phyloP scores from a whole-genome alignment of 1,140 invertebrate genomes.

The Odontomachus brunneus region DNA sequence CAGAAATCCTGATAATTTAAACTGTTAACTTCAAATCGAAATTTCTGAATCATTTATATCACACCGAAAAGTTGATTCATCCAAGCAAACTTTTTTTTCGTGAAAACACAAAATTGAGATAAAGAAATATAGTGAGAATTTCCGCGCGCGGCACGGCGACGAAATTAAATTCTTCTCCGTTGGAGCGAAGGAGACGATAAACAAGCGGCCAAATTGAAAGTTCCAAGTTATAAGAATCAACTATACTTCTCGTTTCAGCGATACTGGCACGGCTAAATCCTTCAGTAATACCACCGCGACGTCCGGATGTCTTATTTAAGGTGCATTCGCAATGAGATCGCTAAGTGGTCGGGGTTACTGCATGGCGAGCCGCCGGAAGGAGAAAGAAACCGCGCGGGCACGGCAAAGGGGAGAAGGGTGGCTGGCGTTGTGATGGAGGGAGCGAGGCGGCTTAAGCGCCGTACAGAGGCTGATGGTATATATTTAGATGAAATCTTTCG shows the following conservation, averaged over 20 bases:
- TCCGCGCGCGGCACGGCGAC: background rate
- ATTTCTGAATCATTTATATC: too few relatives aligned
- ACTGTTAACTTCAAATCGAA: too few relatives aligned
- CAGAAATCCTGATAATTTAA: too few relatives aligned
- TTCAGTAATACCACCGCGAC: constrained; percentile 15
- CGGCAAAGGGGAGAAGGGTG: background rate
- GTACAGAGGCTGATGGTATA: constrained; percentile 25
- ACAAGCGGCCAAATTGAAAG: background rate
- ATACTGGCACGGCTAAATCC: constrained; percentile 13
- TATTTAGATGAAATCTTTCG: constrained; percentile 70
- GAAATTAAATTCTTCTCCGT: background rate
- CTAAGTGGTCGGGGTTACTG: constrained; percentile 54
- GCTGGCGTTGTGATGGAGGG: background rate
- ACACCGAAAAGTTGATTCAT: too few relatives aligned
- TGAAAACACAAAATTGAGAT: too few relatives aligned
- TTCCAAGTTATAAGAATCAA: constrained; percentile 24
- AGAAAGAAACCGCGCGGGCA: constrained; percentile 16
- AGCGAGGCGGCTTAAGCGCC: constrained; percentile 27
- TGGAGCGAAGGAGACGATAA: background rate
- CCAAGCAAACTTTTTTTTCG: too few relatives aligned
- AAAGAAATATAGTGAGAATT: background rate
- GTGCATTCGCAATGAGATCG: constrained; percentile 17
- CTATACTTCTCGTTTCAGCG: constrained; percentile 15
- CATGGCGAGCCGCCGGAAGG: background rate
- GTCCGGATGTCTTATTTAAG: constrained; percentile 59